Conservation (phyloP, 2,888 invertebrate genomes). For the Rhaphigaster nebulosa region DNA sequence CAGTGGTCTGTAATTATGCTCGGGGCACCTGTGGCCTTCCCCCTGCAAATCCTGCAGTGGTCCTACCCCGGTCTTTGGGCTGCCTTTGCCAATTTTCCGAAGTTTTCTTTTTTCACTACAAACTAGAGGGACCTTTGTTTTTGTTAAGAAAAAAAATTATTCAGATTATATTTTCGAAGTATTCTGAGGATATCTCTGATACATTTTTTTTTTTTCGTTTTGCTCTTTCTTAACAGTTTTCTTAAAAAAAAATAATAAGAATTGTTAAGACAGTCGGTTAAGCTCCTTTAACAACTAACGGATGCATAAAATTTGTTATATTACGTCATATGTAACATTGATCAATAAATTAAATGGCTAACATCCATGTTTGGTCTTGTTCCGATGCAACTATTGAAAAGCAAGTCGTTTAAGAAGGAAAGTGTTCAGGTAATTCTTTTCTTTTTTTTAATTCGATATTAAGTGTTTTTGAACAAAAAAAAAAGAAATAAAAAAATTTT, state of each 20-base stretch:
- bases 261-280: background rate
- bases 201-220: background rate
- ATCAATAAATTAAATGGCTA: conserved; percentile 38
- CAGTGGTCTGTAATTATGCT: conserved; percentile 23
- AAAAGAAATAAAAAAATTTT: too few species aligned
- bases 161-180: background rate
- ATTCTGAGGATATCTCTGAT: background rate
- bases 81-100: background rate
- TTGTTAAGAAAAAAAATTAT: background rate
- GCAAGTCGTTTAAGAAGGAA: background rate
- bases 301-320: background rate
- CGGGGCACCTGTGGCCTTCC: conserved; percentile 20
- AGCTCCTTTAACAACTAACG: background rate
- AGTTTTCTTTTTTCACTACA: background rate
- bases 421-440: too few species aligned
- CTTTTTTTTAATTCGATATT: too few species aligned
- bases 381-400: background rate
- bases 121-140: background rate
- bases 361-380: conserved; percentile 25
- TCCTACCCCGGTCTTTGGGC: background rate
- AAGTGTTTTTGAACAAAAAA: too few species aligned
- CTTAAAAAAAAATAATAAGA: background rate
- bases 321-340: conserved; percentile 18
- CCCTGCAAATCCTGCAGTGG: conserved; percentile 29
- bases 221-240: background rate